Conservation (phyloP, 2,797 vertebrate species). For the Pyrocephalus nanus region DNA sequence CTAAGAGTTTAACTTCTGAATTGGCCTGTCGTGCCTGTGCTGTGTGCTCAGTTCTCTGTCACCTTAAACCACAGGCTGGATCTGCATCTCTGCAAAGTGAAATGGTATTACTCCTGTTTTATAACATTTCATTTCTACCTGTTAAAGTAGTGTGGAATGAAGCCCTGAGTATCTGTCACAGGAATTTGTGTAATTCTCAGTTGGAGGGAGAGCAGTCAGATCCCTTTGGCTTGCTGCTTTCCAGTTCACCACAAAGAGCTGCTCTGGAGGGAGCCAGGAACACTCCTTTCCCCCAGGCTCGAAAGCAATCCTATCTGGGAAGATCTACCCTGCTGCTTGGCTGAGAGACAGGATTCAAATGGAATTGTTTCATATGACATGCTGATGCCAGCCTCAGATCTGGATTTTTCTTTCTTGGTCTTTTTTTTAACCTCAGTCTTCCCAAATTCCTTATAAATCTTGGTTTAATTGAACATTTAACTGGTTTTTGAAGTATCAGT, state of each 20-base stretch:
- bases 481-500: neutral
- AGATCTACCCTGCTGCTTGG: constrained; percentile 57
- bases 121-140: neutral
- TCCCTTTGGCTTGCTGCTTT: constrained; percentile 14
- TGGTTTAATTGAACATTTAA: neutral
- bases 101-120: neutral
- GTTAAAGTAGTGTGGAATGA: neutral
- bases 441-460: constrained; percentile 1
- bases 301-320: constrained; percentile 62
- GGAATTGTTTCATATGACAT: constrained; percentile 49
- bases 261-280: constrained; percentile 34
- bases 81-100: neutral
- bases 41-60: rapidly evolving
- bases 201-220: neutral
- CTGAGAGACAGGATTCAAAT: constrained; percentile 54
- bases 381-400: constrained; percentile 53
- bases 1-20: neutral
- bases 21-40: neutral
- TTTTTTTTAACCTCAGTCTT: constrained; percentile 41
- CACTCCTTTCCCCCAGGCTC: constrained; percentile 57
- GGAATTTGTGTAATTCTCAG: neutral
- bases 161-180: neutral
- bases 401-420: constrained; percentile 40
- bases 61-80: neutral
- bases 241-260: constrained; percentile 46